phyloP scores from a whole-genome alignment of 2,888 invertebrate genomes.

The Bugulina stolonifera region DNA sequence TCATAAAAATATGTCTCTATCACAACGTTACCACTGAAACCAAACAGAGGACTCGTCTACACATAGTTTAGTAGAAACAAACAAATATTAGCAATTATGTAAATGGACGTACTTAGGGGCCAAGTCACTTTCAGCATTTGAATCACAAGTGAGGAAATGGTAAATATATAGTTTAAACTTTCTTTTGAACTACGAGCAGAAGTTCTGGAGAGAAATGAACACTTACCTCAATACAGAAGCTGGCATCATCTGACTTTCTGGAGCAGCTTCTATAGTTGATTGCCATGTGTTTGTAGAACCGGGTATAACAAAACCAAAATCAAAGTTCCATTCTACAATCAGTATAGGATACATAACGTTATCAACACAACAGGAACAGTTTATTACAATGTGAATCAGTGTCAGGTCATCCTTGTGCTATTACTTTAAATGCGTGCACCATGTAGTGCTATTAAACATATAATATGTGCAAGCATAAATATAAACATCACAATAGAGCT shows the following conservation, averaged over 20 bases:
- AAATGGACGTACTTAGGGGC: too few relatives aligned
- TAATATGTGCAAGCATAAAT: neutral
- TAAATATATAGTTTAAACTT: too few relatives aligned
- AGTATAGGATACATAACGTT: too few relatives aligned
- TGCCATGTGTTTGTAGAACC: constrained; percentile 99
- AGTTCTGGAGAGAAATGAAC: neutral
- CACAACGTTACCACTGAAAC: constrained; percentile 81
- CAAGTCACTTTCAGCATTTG: too few relatives aligned
- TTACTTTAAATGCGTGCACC: neutral
- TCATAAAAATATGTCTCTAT: constrained; percentile 96
- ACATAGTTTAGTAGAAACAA: too few relatives aligned
- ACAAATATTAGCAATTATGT: too few relatives aligned
- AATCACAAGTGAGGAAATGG: too few relatives aligned
- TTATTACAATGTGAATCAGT: too few relatives aligned
- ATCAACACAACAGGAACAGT: too few relatives aligned
- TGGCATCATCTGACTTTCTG: constrained; percentile 99
- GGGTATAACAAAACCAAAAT: constrained; percentile 97
- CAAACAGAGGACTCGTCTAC: too few relatives aligned
- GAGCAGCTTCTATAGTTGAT: constrained; percentile 94
- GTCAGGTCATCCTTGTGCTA: neutral
- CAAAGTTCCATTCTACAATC: constrained; percentile 87
- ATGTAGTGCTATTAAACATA: neutral
- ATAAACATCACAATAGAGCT: neutral
- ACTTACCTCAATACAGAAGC: constrained; percentile 85
- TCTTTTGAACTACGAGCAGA: too few relatives aligned